Evolutionary conservation across 1,140 invertebrate species (phyloP).

Genomic region (Diplogasteroides magnus): DNA sequence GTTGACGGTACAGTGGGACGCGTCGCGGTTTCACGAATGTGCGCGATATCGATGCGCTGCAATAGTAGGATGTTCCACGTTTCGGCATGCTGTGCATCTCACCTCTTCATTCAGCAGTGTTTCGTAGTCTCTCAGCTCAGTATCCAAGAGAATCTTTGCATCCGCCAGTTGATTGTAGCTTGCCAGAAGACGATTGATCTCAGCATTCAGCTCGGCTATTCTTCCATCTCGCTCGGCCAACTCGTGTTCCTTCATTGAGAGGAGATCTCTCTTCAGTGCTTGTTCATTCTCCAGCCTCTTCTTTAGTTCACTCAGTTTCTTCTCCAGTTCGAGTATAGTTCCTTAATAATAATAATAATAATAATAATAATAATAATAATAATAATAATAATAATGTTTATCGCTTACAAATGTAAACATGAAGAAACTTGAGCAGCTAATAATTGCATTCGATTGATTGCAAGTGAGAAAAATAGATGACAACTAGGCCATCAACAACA

Average conservation of each 20-base stretch:
- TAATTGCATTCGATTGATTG: too few relatives aligned
- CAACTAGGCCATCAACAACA: too few relatives aligned
- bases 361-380: too few relatives aligned
- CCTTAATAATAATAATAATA: too few relatives aligned
- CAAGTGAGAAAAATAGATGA: too few relatives aligned
- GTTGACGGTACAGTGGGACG: too few relatives aligned
- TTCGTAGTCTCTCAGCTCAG: neutral
- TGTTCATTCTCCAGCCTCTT: neutral
- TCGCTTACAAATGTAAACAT: too few relatives aligned
- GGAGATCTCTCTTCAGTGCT: neutral
- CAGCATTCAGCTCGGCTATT: neutral
- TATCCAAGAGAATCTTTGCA: neutral
- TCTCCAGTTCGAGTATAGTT: neutral
- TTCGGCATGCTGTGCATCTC: neutral
- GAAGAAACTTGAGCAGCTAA: too few relatives aligned
- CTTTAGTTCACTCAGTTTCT: neutral
- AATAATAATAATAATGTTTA: too few relatives aligned
- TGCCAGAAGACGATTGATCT: neutral
- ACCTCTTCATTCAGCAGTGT: neutral
- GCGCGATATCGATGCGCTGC: too few relatives aligned
- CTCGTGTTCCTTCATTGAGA: neutral
- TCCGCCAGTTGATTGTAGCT: neutral
- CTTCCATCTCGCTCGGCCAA: constrained; percentile 3
- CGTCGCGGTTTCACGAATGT: too few relatives aligned
- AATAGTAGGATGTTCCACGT: too few relatives aligned